phyloP scores from a whole-genome alignment of 23 tunicate genomes.

The Phallusia fumigata region DNA sequence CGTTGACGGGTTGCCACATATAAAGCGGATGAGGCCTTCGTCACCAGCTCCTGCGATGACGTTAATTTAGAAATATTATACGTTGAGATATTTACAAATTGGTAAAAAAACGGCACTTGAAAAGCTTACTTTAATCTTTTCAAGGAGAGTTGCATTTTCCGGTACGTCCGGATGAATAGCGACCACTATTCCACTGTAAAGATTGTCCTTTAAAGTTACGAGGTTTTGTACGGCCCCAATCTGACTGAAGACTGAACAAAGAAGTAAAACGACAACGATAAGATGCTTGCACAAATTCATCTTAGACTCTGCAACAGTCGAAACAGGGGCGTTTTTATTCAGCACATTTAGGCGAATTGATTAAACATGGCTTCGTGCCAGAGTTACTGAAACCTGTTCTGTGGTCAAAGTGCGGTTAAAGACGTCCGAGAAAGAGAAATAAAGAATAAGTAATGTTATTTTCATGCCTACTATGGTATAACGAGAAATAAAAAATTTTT shows the following conservation, averaged over 20 bases:
- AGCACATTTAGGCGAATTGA: too few species aligned
- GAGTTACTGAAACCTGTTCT: too few species aligned
- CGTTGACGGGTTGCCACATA: conserved; percentile 52
- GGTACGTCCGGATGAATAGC: conserved; percentile 78
- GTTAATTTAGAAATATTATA: too few species aligned
- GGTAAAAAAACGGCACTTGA: too few species aligned
- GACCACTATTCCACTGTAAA: conserved; percentile 54
- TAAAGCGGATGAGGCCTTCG: conserved; percentile 46
- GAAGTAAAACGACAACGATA: neutral
- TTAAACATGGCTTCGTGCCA: too few species aligned
- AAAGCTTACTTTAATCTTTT: conserved; percentile 30
- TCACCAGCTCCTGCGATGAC: conserved; percentile 37
- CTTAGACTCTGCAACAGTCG: neutral
- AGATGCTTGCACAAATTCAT: neutral
- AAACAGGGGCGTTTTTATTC: too few species aligned
- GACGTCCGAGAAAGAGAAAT: too few species aligned
- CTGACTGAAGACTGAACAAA: neutral
- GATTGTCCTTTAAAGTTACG: conserved; percentile 29
- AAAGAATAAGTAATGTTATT: too few species aligned
- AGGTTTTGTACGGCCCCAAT: neutral
- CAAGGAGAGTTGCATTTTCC: conserved; percentile 30
- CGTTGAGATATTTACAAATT: neutral
- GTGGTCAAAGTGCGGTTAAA: too few species aligned
- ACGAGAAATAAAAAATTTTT: too few species aligned
- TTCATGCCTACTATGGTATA: too few species aligned